These are phyloP conservation scores for Emesis castigata DNA, from an alignment of 2,888 invertebrate species.

Conservation along the genomic window DNA sequence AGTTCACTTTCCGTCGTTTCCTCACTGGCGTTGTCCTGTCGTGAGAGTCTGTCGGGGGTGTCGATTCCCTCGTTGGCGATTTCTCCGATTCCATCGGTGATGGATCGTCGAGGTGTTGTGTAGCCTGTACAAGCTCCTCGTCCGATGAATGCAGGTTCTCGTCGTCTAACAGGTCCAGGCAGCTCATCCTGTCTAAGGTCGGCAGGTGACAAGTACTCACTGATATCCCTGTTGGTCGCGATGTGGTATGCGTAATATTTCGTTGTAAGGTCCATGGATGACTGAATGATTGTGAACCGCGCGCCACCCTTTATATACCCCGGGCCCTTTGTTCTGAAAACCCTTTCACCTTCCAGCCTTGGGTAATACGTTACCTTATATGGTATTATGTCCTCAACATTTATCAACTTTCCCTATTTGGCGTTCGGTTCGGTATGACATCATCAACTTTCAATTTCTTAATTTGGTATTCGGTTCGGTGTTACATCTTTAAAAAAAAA, in stretches of 20 bases:
- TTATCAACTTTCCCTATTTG: too few species aligned
- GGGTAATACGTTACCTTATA: too few species aligned
- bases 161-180: not conserved
- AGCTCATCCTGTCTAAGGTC: not conserved
- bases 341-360: too few species aligned
- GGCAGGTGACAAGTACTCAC: not conserved
- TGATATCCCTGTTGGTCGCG: not conserved
- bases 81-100: too few species aligned
- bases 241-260: too few species aligned
- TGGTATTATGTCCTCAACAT: too few species aligned
- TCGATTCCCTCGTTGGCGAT: not conserved
- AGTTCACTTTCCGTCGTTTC: not conserved
- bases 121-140: not conserved
- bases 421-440: too few species aligned
- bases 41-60: not conserved
- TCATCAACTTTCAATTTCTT: too few species aligned
- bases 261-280: not conserved
- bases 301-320: not conserved
- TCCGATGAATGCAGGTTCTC: not conserved
- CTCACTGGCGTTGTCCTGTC: not conserved
- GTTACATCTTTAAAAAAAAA: too few species aligned
- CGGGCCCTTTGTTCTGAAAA: too few species aligned
- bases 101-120: not conserved
- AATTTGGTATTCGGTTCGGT: too few species aligned
- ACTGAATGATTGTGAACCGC: not conserved